phyloP scores from a whole-genome alignment of 2,113 vertebrate genomes.

The Sinocyclocheilus rhinocerous region DNA sequence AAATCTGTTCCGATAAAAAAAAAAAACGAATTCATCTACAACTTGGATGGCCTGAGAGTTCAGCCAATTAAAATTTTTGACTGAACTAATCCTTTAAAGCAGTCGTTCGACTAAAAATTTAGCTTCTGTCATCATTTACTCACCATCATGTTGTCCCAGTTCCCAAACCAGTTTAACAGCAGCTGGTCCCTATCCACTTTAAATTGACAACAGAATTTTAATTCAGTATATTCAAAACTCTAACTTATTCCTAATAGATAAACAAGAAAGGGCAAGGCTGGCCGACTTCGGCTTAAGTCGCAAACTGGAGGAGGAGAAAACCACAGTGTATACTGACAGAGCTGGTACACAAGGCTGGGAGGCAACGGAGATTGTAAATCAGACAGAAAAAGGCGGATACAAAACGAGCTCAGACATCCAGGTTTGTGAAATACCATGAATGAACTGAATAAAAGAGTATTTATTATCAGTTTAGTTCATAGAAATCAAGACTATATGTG shows the following conservation, averaged over 20 bases:
- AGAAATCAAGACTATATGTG: neutral
- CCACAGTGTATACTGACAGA: neutral
- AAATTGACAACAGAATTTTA: neutral
- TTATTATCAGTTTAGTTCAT: neutral
- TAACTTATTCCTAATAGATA: constrained; percentile 12
- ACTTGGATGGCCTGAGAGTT: no score
- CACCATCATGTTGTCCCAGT: no score
- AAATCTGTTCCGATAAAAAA: no score
- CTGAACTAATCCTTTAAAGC: no score
- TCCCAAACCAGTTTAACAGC: no score
- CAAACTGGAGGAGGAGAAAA: neutral
- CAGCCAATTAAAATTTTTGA: no score
- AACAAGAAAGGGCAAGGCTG: neutral
- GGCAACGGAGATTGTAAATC: constrained; percentile 26
- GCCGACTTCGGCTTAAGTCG: constrained; percentile 48
- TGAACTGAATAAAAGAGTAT: neutral
- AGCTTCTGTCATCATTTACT: no score
- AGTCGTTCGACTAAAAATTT: no score
- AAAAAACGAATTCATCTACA: no score
- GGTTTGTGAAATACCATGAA: constrained; percentile 6
- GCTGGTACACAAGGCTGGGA: constrained; percentile 43
- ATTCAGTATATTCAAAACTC: neutral
- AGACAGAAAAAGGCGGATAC: neutral
- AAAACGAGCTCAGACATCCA: constrained; percentile 38
- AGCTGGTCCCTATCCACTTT: no score